Base-by-base conservation (phyloP, 64 coral and sea anemone species). In the Pachyseris speciosa region DNA sequence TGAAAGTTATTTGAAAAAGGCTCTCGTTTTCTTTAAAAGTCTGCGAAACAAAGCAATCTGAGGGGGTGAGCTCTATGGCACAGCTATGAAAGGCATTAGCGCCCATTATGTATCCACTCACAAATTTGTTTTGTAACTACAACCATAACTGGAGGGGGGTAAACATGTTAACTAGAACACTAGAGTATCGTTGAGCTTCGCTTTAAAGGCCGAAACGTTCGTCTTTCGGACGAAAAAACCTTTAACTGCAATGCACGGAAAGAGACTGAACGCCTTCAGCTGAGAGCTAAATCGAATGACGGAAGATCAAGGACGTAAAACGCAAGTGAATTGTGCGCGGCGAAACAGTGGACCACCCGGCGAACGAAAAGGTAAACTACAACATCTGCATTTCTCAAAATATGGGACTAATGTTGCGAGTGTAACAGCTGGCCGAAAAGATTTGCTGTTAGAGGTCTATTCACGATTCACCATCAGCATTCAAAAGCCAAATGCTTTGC, bases 1-100 rank as follows among this genome's bases (percentile, higher is more conserved):
- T 80, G 34, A 81, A 60, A 81, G 53, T 33, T 58, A 79, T 81
- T 40, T 81, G 32, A 37, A 25, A 61, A 61, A 63, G 40, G 31
- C 37, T 61, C 48, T 61, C 32, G 36, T 61, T 81, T 60, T 61
- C 33, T 81, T 36, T 63, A 81, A 38, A 27, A 37, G 10, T 15
- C 29, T 20, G 16, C 5, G 20, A 34, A 16, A 39, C 19, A 63
- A 29, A 61, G 13, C 32, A 2, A 25, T 24, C 38, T 15, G 51
- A 61, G 40, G 33, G 19, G 32, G 1, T 81, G 40, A 61, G 7
- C 27, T 37, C 31, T 0, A 31, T 26, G 20, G 34, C 22, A 81
- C 60, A 24, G 40, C 20, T 81, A 61, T 38, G 50, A 61, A 4
- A 10, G 29, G 22, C 19, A 40, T 40, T 13, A 61, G n/a, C 33